These are phyloP conservation scores for Corythaeola cristata DNA, from an alignment of 2,113 vertebrate species.

Conservation along the genomic window DNA sequence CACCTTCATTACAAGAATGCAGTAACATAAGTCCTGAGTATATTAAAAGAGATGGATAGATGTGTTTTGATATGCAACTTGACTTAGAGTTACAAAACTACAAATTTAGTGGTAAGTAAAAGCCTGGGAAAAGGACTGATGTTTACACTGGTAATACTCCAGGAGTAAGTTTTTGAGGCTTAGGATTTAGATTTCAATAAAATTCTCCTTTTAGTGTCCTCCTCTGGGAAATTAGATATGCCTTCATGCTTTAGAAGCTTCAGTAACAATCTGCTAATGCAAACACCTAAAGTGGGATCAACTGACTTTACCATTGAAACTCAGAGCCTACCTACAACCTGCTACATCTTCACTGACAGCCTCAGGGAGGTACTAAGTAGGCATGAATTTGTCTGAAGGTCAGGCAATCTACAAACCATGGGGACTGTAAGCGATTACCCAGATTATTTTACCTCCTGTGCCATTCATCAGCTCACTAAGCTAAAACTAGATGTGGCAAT, in stretches of 20 bases:
- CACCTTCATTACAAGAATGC: not conserved
- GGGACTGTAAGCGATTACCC: not conserved
- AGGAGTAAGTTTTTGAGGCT: not conserved
- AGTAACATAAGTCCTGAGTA: not conserved
- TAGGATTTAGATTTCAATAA: not conserved
- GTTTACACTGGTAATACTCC: not conserved
- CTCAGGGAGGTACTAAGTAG: not conserved
- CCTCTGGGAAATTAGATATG: not conserved
- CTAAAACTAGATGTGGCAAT: not conserved
- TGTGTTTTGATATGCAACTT: not conserved
- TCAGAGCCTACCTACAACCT: not conserved
- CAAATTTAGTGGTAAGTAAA: not conserved
- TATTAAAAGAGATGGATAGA: not conserved
- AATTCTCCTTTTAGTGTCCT: not conserved
- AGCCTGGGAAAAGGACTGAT: not conserved
- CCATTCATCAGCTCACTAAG: not conserved
- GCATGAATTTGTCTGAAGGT: not conserved
- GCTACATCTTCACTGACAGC: not conserved
- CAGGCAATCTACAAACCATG: rapidly evolving
- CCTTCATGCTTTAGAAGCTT: not conserved
- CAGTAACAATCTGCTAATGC: not conserved
- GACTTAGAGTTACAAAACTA: not conserved
- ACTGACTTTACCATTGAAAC: not conserved
- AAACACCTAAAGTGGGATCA: not conserved
- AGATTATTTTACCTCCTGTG: not conserved